Conservation (phyloP, 2,888 invertebrate genomes). For the Anodontia alba region DNA sequence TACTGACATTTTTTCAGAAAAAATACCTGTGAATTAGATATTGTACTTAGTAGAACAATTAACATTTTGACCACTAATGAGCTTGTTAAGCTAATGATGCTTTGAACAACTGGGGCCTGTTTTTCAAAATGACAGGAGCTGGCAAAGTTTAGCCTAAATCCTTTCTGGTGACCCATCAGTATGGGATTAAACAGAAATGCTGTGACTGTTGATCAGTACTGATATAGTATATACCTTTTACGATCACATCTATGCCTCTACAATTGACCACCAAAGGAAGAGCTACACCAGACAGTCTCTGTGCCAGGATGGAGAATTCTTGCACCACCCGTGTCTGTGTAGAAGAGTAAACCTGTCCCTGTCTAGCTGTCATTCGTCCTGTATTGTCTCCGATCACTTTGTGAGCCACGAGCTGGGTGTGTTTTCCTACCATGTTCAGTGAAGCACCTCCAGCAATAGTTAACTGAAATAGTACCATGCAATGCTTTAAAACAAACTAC, state of each 20-base stretch:
- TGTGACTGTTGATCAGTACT: too few relatives aligned
- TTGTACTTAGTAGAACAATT: too few relatives aligned
- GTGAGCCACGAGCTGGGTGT: slow-evolving; percentile 49
- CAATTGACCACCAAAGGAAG: slow-evolving; percentile 71
- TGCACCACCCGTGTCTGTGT: slow-evolving; percentile 57
- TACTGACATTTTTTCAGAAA: too few relatives aligned
- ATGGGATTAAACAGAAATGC: too few relatives aligned
- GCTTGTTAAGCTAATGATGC: too few relatives aligned
- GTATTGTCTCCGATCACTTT: slow-evolving; percentile 67
- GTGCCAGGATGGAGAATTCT: slow-evolving; percentile 66
- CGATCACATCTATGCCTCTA: slow-evolving; percentile 66
- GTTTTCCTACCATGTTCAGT: slow-evolving; percentile 63
- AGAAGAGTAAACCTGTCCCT: slow-evolving; percentile 58
- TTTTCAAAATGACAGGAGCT: too few relatives aligned
- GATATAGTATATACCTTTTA: slow-evolving; percentile 63
- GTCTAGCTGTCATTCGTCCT: slow-evolving; percentile 61
- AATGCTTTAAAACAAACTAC: too few relatives aligned
- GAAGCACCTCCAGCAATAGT: slow-evolving; percentile 69
- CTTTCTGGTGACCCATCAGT: too few relatives aligned
- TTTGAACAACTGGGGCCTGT: too few relatives aligned
- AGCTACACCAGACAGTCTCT: slow-evolving; percentile 59
- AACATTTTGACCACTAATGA: too few relatives aligned
- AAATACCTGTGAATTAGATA: too few relatives aligned
- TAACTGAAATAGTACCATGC: slow-evolving; percentile 56
- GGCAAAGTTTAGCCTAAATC: too few relatives aligned